Evolutionary conservation across 1,140 invertebrate species (phyloP), one percentile per base, ranked within the genome.

Genomic region (Diorhabda carinulata): DNA sequence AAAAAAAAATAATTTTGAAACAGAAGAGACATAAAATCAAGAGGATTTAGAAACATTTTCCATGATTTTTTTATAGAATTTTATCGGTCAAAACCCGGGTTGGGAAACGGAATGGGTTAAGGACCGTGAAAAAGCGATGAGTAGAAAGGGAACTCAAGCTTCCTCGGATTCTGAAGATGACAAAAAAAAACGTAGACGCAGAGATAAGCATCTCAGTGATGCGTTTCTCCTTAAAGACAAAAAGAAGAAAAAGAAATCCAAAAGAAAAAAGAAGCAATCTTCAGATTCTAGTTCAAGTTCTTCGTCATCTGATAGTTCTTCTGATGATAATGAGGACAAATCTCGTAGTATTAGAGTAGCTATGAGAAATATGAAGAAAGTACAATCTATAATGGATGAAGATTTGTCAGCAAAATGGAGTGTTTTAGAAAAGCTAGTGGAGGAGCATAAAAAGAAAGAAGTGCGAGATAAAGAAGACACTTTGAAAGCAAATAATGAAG

Each of bases 31-130:
- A 25, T 25, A 25, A 25, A 25, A 25, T 25, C 25, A 25, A 25
- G 25, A 25, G 25, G 1, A 25, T 25, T 25, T 25, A 25, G 25
- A 25, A 25, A 25, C 25, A 25, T 25, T 25, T 25, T 25, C 25
- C 25, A 25, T 25, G 25, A 25, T 25, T 25, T 42, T 7, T 71
- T 74, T 78, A 61, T 72, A 93, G 92, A 88, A 87, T 68, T 93
- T 91, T 73, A 86, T 91, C 4, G 88, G 90, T 59, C 88, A 92
- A 81, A 92, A 92, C 81, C 91, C 92, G 0, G 90, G 92, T 73
- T 94, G 91, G 89, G 92, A 95, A 79, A 89, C 87, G 0, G 91
- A 93, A 74, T 94, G 92, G 91, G 86, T 92, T 81, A 87, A 87
- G 2, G 91, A 93, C 78, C 84, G 92, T 3, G 90, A 93, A 74